phyloP scores from a whole-genome alignment of 1,140 invertebrate genomes.

The Hyles euphorbiae region DNA sequence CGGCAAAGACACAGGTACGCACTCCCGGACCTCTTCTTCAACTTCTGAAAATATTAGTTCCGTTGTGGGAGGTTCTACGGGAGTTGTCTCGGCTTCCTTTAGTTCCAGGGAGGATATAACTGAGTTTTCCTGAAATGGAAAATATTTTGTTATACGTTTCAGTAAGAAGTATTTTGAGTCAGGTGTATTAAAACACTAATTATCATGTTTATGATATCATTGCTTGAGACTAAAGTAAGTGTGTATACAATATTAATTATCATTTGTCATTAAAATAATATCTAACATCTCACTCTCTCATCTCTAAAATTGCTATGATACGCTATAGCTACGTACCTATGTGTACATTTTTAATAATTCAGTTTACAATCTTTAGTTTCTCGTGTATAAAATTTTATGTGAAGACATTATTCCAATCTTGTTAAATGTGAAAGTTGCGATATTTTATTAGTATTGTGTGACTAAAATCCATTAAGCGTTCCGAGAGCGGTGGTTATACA shows the following conservation, averaged over 20 bases:
- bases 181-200: no score
- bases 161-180: no score
- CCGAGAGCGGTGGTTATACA: constrained; percentile 2
- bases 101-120: constrained; percentile 58
- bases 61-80: constrained; percentile 76
- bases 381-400: constrained; percentile 5
- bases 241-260: no score
- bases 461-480: constrained; percentile 4
- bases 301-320: constrained; percentile 1
- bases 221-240: no score
- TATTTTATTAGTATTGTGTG: constrained; percentile 7
- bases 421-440: constrained; percentile 7
- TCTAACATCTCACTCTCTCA: no score
- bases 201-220: no score
- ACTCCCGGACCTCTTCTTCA: constrained; percentile 77
- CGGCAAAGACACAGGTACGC: constrained; percentile 79
- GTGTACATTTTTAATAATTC: neutral
- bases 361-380: neutral
- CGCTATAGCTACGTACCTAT: neutral
- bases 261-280: no score
- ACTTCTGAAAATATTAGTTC: constrained; percentile 63
- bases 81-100: constrained; percentile 65
- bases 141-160: neutral
- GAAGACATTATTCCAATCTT: neutral
- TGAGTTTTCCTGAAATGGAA: constrained; percentile 52